phyloP scores from a whole-genome alignment of 2,888 invertebrate species.

The Athripsodes cinereus region DNA sequence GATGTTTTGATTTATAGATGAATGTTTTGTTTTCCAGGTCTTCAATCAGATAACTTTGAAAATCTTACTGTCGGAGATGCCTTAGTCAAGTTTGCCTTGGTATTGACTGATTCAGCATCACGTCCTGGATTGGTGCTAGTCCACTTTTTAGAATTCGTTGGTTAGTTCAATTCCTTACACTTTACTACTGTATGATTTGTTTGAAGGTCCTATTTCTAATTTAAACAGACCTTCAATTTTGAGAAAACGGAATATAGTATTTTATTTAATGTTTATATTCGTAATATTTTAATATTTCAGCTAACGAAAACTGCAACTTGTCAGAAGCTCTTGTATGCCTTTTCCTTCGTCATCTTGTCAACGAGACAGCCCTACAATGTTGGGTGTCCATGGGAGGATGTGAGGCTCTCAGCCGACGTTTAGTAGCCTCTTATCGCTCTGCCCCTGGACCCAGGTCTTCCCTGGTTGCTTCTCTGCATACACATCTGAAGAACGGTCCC shows the following conservation, averaged over 20 bases:
- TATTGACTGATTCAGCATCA: constrained; percentile 70
- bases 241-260: not conserved
- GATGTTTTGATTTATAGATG: constrained; percentile 16
- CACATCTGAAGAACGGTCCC: constrained; percentile 51
- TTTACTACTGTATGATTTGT: too few relatives aligned
- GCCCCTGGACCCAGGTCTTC: constrained; percentile 65
- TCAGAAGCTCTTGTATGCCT: constrained; percentile 86
- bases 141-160: constrained; percentile 68
- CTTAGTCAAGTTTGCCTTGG: constrained; percentile 76
- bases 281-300: constrained; percentile 4
- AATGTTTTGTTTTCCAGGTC: constrained; percentile 32
- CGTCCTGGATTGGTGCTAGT: constrained; percentile 69
- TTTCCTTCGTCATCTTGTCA: constrained; percentile 72
- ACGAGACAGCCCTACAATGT: constrained; percentile 64
- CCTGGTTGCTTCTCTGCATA: constrained; percentile 59
- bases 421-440: constrained; percentile 67
- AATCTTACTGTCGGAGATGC: constrained; percentile 78
- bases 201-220: not conserved
- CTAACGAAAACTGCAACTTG: constrained; percentile 39
- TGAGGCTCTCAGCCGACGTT: constrained; percentile 68
- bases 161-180: constrained; percentile 34
- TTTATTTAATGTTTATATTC: not conserved
- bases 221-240: not conserved
- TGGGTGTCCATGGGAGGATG: constrained; percentile 74
- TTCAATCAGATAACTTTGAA: constrained; percentile 36